A percentile compares a stretch with the other conserved stretches of the same genome.
These are phyloP conservation scores for Ochlodes sylvanus DNA, from an alignment of 2,888 invertebrate species.

Conservation along the genomic window DNA sequence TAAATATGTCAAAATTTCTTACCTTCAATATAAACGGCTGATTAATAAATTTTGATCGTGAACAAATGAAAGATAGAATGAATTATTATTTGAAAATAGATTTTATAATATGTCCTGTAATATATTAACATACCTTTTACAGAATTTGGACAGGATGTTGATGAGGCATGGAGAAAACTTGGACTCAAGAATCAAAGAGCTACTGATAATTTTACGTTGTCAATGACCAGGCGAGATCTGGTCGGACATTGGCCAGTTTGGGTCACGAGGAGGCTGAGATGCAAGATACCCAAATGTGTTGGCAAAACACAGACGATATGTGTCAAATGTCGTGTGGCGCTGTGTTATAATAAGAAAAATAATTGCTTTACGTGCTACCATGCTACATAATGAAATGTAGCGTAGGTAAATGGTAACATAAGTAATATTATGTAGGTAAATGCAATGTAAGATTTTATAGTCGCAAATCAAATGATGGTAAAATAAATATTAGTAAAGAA, in stretches of 20 bases:
- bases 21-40: too few relatives aligned
- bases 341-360: constrained; percentile 10
- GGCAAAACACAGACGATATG: background rate
- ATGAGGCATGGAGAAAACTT: constrained; percentile 3
- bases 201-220: background rate
- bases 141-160: background rate
- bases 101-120: too few relatives aligned
- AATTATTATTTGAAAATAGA: too few relatives aligned
- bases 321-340: background rate
- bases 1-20: too few relatives aligned
- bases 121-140: background rate
- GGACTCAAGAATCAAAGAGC: background rate
- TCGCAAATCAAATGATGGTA: too few relatives aligned
- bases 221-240: background rate
- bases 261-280: background rate
- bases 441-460: too few relatives aligned
- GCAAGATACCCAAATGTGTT: background rate
- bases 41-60: too few relatives aligned
- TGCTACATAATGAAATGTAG: background rate
- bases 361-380: background rate
- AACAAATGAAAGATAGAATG: too few relatives aligned
- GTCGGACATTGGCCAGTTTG: background rate
- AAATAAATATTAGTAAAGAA: too few relatives aligned
- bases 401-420: too few relatives aligned
- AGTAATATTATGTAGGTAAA: too few relatives aligned